Evolutionary conservation across 2,113 vertebrate species (phyloP), one percentile per base, ranked within the genome.

Genomic region (Paramisgurnus dabryanus): DNA sequence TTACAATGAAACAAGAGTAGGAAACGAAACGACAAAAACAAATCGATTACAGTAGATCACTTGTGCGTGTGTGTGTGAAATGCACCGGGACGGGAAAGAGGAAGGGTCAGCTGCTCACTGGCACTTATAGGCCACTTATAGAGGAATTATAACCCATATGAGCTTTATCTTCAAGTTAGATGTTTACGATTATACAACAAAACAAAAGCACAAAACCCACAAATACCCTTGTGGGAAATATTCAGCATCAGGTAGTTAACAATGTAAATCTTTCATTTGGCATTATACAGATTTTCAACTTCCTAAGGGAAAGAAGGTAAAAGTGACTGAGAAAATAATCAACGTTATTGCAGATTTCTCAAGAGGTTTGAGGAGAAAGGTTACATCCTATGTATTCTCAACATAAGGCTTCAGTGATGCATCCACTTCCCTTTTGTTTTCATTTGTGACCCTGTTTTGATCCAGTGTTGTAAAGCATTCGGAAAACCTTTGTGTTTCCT

Each of bases 321-420:
- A 68, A 22, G 57, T 60, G 27, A 60, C 47, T 65, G 18, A 47
- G 67, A 40, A 15, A 68, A 53, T 7, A n/a, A 17, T 61, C 13
- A 17, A 49, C 43, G 43, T 80, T 73, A 73, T 65, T 72, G 39
- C 34, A 73, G 58, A 7, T 73, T 57, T 67, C 60, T 55, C 39
- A 80, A 57, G 69, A 80, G 68, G 49, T 47, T 68, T n/a, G 40
- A 49, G 66, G 69, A 53, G 34, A 79, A 50, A 79, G 53, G 7
- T 1, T 6, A 6, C 60, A 65, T 43, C 50, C 34, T 67, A 11
- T 65, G 40, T 45, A 50, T 47, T 69, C 15, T 57, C 27, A 70
- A 57, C 68, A 49, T 84, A 78, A 81, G 83, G 83, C 83, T 69
- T 66, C 80, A 76, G 63, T 78, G 79, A 77, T 79, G 74, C 68